Percentiles rank a stretch among this genome's conserved stretches.
Evolutionary conservation across 2,797 vertebrate species (phyloP).

Genomic region (Propithecus deckenii): DNA sequence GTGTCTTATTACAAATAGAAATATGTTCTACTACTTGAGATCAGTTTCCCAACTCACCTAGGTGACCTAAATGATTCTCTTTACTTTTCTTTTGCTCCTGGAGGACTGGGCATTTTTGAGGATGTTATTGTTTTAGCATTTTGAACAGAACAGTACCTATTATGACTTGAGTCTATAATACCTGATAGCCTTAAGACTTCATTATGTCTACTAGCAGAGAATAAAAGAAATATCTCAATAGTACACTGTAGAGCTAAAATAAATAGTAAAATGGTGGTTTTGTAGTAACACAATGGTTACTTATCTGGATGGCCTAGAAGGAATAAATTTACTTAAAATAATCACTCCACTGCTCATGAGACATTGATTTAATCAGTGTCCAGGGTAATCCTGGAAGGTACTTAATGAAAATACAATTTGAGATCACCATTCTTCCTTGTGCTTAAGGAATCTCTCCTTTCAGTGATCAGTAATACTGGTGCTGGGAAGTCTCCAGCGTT

Average conservation of each 20-base stretch:
- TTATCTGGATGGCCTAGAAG: slow-evolving; percentile 66
- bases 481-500: background rate
- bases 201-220: background rate
- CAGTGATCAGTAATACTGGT: background rate
- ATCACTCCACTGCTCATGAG: slow-evolving; percentile 29
- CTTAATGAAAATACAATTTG: background rate
- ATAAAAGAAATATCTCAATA: slow-evolving; percentile 31
- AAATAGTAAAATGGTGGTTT: slow-evolving; percentile 59
- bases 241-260: background rate
- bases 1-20: slow-evolving; percentile 59
- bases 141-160: slow-evolving; percentile 13
- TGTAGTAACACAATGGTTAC: slow-evolving; percentile 49
- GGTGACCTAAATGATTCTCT: slow-evolving; percentile 54
- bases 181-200: slow-evolving; percentile 38
- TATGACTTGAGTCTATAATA: background rate
- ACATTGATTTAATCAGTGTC: slow-evolving; percentile 25
- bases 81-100: slow-evolving; percentile 18
- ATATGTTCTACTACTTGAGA: slow-evolving; percentile 53
- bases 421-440: background rate
- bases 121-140: slow-evolving; percentile 52
- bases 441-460: background rate
- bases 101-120: slow-evolving; percentile 32
- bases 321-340: slow-evolving; percentile 71
- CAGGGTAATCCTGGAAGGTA: slow-evolving; percentile 17
- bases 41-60: slow-evolving; percentile 11